Evolutionary conservation across 2,888 invertebrate species (phyloP).

Genomic region (Panorpa germanica): DNA sequence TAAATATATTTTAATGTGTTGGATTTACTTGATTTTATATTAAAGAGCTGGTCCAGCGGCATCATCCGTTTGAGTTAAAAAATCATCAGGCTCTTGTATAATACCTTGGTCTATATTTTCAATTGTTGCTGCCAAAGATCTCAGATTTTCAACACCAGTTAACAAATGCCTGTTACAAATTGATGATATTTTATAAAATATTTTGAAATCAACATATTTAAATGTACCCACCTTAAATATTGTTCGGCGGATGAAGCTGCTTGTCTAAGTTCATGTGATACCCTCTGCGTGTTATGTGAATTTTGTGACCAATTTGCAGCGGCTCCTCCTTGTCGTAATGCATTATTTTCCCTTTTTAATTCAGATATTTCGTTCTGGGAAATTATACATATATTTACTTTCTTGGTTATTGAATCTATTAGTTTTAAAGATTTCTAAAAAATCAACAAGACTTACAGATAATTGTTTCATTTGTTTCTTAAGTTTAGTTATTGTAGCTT

Average conservation of each 20-base stretch:
- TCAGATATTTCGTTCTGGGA: constrained; percentile 28
- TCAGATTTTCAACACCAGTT: constrained; percentile 43
- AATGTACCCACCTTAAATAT: constrained; percentile 32
- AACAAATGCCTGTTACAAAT: constrained; percentile 36
- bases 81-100: no score
- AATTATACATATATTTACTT: constrained; percentile 11
- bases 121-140: constrained; percentile 40
- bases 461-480: constrained; percentile 50
- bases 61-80: no score
- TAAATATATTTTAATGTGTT: no score
- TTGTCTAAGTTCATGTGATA: constrained; percentile 37
- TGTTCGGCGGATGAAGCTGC: constrained; percentile 45
- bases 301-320: constrained; percentile 18
- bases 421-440: constrained; percentile 2
- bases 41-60: no score
- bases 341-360: constrained; percentile 30
- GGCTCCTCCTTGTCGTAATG: constrained; percentile 28
- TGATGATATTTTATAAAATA: constrained; percentile 8
- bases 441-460: constrained; percentile 29
- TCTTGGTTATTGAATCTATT: constrained; percentile 6
- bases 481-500: constrained; percentile 38
- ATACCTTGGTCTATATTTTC: constrained; percentile 38
- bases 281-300: constrained; percentile 25
- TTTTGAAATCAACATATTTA: constrained; percentile 1
- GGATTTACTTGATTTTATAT: no score